Base-by-base conservation (phyloP, 1,140 invertebrate genomes). In the Elysia chlorotica region DNA sequence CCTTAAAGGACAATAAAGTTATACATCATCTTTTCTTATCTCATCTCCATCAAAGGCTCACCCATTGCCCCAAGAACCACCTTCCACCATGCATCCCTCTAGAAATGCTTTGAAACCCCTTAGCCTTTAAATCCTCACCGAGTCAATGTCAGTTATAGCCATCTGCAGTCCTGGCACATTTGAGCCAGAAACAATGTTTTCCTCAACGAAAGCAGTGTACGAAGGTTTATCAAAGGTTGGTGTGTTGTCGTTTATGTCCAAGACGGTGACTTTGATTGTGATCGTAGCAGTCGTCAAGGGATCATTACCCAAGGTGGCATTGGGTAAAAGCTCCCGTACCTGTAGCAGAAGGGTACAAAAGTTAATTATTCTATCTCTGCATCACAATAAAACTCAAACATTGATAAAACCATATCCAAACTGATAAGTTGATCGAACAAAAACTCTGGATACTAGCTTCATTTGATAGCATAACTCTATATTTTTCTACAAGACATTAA, bases 171-270 rank as follows among this genome's bases (percentile, higher is more conserved):
- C 73, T 14, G 79, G 76, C 1, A 83, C 59, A 21, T 77, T 77
- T 1, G 75, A 53, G 23, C 70, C 74, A 35, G 78, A 74, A 0
- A 70, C 73, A 30, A 74, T 79, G 57, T 80, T 74, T 62, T 83
- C 82, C 28, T 57, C 48, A 4, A 83, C 75, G 31, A 25, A 41
- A 0, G 79, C 75, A 14, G 61, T 54, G 69, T 78, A 83, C 10
- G 65, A 23, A 2, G 30, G 41, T 61, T 71, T 37, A 37, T 73
- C 23, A 73, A 83, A 82, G 6, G 37, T 70, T 3, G 82, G 82
- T 56, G 73, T 66, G 31, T 83, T 81, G 68, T 83, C 80, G 70
- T 83, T 80, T 14, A 77, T 65, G 75, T 82, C 82, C 2, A 57
- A 3, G 2, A 82, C 67, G 28, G 57, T 81, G 30, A 83, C 77